phyloP scores from a whole-genome alignment of 2,888 invertebrate genomes.

The Macropis europaea region DNA sequence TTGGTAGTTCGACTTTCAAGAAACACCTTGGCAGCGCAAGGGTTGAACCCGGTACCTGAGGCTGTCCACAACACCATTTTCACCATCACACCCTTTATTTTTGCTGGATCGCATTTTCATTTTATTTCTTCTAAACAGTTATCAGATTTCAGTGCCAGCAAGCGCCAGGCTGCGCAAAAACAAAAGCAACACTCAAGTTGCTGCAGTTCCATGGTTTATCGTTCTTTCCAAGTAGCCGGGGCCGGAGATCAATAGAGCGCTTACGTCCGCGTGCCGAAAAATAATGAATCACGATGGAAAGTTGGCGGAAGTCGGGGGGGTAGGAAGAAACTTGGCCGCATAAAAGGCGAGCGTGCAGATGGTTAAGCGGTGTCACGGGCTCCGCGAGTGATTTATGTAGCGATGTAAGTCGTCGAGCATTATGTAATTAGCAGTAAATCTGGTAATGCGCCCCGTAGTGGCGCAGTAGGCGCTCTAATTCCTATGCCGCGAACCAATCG shows the following conservation, averaged over 20 bases:
- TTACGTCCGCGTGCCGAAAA: constrained; percentile 23
- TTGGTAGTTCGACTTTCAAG: no score
- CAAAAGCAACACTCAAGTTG: no score
- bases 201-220: neutral
- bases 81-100: no score
- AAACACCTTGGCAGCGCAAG: no score
- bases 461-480: constrained; percentile 57
- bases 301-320: constrained; percentile 20
- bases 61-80: no score
- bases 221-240: neutral
- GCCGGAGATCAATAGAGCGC: constrained; percentile 6
- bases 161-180: no score
- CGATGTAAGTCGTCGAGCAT: constrained; percentile 58
- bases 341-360: constrained; percentile 37
- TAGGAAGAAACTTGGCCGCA: constrained; percentile 11
- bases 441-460: constrained; percentile 53
- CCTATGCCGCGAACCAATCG: constrained; percentile 62
- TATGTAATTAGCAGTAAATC: constrained; percentile 69
- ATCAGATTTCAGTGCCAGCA: no score
- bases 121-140: no score
- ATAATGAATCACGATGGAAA: constrained; percentile 40
- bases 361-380: constrained; percentile 55
- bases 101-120: no score
- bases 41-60: no score
- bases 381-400: constrained; percentile 57